Percentiles rank a stretch among this genome's conserved stretches.
Evolutionary conservation across 1,140 invertebrate species (phyloP).

Genomic region (Gerris buenoi): DNA sequence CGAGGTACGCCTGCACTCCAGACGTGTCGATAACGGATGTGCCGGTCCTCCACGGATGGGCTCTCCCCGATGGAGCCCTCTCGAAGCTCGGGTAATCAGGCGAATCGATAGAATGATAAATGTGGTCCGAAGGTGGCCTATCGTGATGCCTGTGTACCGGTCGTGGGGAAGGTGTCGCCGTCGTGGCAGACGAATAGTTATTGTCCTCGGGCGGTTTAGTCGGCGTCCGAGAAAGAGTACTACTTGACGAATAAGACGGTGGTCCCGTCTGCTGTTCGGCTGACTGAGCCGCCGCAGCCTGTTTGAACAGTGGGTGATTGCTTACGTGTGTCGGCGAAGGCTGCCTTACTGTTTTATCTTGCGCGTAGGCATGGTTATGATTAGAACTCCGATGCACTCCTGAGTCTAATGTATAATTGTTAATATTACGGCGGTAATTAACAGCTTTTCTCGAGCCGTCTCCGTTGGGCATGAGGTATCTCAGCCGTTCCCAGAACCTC

Average conservation of each 20-base stretch:
- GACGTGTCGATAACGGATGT: slow-evolving; percentile 16
- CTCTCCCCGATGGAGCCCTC: slow-evolving; percentile 16
- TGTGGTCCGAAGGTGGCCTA: slow-evolving; percentile 61
- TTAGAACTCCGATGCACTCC: slow-evolving; percentile 32
- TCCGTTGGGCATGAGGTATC: slow-evolving; percentile 67
- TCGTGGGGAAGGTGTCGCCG: slow-evolving; percentile 42
- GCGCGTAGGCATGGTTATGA: slow-evolving; percentile 30
- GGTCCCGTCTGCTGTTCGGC: slow-evolving; percentile 33
- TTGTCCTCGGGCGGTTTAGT: slow-evolving; percentile 38
- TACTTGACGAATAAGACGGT: slow-evolving; percentile 24
- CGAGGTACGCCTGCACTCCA: slow-evolving; percentile 21
- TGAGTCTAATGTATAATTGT: slow-evolving; percentile 56
- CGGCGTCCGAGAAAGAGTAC: slow-evolving; percentile 26
- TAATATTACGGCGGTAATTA: slow-evolving; percentile 50
- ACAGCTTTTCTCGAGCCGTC: slow-evolving; percentile 37
- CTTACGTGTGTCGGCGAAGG: slow-evolving; percentile 29
- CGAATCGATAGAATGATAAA: slow-evolving; percentile 73
- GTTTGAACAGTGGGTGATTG: slow-evolving; percentile 34
- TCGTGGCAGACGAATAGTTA: slow-evolving; percentile 45
- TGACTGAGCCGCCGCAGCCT: slow-evolving; percentile 30
- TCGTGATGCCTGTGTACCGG: slow-evolving; percentile 39
- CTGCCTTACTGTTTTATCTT: slow-evolving; percentile 24
- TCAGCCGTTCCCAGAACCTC: slow-evolving; percentile 79
- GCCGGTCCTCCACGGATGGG: slow-evolving; percentile 16
- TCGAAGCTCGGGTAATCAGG: slow-evolving; percentile 50